phyloP scores from a whole-genome alignment of 2,888 invertebrate species.

The Tribolium freemani region DNA sequence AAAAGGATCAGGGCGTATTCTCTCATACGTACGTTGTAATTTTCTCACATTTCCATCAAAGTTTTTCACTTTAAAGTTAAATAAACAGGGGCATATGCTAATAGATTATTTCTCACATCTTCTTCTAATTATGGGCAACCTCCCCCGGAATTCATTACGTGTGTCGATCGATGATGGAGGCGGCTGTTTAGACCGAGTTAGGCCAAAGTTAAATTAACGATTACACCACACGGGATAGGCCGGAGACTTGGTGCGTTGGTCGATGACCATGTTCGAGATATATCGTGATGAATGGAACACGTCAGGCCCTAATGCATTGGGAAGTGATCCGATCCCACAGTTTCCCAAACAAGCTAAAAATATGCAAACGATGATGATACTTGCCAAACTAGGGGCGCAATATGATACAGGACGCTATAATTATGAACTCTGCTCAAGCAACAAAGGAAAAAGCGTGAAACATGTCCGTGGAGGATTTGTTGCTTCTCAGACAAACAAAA shows the following conservation, averaged over 20 bases:
- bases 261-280: constrained; percentile 38
- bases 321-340: constrained; percentile 23
- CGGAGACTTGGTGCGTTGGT: constrained; percentile 29
- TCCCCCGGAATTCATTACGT: constrained; percentile 6
- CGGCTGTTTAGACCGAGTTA: constrained; percentile 28
- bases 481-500: constrained; percentile 10
- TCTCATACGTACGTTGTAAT: no score
- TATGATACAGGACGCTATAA: constrained; percentile 6
- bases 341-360: constrained; percentile 12
- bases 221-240: constrained; percentile 32
- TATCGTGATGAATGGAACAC: constrained; percentile 40
- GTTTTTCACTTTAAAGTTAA: no score
- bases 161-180: constrained; percentile 16
- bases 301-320: constrained; percentile 30
- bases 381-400: constrained; percentile 16
- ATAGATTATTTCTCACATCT: neutral
- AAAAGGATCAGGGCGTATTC: no score
- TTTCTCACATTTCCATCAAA: no score
- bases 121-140: neutral
- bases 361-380: constrained; percentile 33
- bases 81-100: neutral
- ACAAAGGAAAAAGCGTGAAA: neutral
- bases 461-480: neutral
- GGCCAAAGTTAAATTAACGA: constrained; percentile 42
- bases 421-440: neutral